Evolutionary conservation across 92 coral and sea anemone genomes (phyloP).

Genomic region (Pocillopora meandrina): DNA sequence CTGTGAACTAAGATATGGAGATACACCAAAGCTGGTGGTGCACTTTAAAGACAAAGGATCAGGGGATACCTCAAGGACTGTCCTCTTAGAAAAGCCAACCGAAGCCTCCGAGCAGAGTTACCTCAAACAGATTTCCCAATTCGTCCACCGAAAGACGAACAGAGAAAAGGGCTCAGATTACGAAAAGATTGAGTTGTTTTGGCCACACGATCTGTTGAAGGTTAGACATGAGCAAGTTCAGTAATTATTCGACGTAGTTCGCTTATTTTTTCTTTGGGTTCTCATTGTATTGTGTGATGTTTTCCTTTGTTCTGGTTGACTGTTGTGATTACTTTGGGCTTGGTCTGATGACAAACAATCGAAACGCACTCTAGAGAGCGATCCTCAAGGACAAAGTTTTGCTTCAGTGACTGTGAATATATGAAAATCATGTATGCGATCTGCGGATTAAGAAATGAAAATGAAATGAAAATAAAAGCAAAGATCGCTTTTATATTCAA

Average conservation of each 20-base stretch:
- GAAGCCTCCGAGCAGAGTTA: background rate
- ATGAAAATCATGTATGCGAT: no score
- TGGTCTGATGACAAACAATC: no score
- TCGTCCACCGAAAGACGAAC: conserved; percentile 13
- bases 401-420: no score
- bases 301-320: no score
- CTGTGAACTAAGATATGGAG: conserved; percentile 41
- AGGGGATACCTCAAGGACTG: background rate
- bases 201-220: conserved; percentile 50
- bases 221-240: background rate
- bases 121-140: conserved; percentile 25
- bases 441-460: no score
- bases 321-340: no score
- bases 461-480: no score
- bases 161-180: conserved; percentile 2
- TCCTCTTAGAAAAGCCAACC: background rate
- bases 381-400: no score
- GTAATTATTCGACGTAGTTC: no score
- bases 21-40: conserved; percentile 1
- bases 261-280: no score
- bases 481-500: background rate
- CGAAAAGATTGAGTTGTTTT: conserved; percentile 43
- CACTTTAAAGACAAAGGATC: conserved; percentile 24
- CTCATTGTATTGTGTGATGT: no score
- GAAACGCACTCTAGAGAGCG: no score